Base-by-base conservation (phyloP, 2,113 vertebrate species). In the Dendropsophus ebraccatus region DNA sequence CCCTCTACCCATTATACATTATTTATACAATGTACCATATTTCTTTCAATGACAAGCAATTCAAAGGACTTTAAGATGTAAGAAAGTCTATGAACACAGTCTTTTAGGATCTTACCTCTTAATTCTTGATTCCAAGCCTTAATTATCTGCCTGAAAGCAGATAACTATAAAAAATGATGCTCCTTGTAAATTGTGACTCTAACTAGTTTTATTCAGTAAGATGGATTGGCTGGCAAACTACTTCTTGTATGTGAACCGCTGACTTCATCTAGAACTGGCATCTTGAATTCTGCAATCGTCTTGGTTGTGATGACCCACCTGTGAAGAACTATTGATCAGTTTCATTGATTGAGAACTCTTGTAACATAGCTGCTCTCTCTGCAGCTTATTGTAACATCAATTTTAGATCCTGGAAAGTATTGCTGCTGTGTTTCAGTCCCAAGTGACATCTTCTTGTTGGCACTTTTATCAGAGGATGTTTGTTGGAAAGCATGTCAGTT, bases 311-410 rank as follows among this genome's bases (percentile, higher is more conserved):
- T 62, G 78, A 65, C 78, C 78, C 37, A 65, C 78, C 78, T 65
- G 78, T 81, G 78, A 28, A 41, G 56, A 23, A 23, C 25, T 81
- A 81, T 81, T 81, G 78, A 81, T 81, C 56, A 47, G 28, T 60
- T 65, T 28, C 56, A 81, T 81, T 65, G 78, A 81, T 65, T 65
- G 78, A 81, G 78, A 81, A 81, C 56, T 45, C 78, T 65, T 41
- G 60, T 81, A 41, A 81, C 78, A 81, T 62, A 28, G 78, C 56
- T 65, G 78, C 78, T 81, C 78, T 62, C 78, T 25, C 56, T 65
- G 23, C 78, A 65, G 78, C 78, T 81, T 45, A 81, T 62, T 65
- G 56, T 65, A 81, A 81, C 78, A 81, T 81, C 78, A 65, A 81
- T 81, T 81, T 81, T 58, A 65, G 25, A 81, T 47, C 37, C 58